Evolutionary conservation across 2,797 vertebrate species (phyloP).

Genomic region (Hephaestus fuliginosus): DNA sequence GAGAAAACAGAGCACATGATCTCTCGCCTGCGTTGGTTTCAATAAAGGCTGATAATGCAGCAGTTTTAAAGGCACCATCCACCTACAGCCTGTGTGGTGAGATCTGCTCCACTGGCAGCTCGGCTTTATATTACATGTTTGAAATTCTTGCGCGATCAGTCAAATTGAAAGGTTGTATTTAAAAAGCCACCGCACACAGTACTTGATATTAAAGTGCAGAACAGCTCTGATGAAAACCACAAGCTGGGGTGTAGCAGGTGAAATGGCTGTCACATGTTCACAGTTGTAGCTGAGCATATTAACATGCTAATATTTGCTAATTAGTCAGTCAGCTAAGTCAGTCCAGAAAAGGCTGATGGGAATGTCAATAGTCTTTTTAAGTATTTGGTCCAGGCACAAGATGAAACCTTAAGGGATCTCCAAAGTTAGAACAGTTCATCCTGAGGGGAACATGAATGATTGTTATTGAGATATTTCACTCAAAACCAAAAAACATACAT

Average conservation of each 20-base stretch:
- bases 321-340: too few species aligned
- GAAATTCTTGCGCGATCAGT: neutral
- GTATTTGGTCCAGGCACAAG: too few species aligned
- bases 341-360: too few species aligned
- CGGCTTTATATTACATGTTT: neutral
- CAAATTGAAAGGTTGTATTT: neutral
- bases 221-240: neutral
- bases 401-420: too few species aligned
- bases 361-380: too few species aligned
- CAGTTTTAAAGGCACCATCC: neutral
- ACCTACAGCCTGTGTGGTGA: neutral
- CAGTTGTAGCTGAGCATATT: neutral
- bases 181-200: neutral
- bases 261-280: neutral
- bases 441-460: too few species aligned
- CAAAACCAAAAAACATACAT: too few species aligned
- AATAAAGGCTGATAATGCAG: constrained; percentile 8
- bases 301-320: neutral
- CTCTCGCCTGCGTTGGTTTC: neutral
- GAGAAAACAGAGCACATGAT: constrained; percentile 55
- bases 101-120: neutral
- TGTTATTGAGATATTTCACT: too few species aligned
- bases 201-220: neutral
- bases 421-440: neutral
- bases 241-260: neutral